Conservation (phyloP, 2,888 invertebrate species). For the Miltochrista miniata region DNA sequence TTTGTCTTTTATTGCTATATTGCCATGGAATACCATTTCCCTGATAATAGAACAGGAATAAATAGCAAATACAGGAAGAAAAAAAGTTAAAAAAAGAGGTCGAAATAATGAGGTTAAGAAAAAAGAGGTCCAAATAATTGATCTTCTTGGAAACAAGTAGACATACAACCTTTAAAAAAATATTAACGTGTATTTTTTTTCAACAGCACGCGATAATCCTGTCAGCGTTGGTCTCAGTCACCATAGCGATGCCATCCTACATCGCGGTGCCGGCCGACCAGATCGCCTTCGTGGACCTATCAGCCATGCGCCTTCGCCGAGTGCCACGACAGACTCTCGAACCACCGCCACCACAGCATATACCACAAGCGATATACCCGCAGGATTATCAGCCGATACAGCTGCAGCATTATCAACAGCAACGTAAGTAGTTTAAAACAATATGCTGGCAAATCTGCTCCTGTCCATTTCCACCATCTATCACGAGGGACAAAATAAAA, state of each 20-base stretch:
- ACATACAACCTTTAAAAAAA: neutral
- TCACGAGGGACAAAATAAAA: no score
- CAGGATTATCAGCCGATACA: constrained; percentile 62
- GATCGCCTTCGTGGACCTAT: constrained; percentile 83
- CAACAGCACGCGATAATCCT: constrained; percentile 62
- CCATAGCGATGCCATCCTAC: constrained; percentile 80
- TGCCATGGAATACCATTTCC: no score
- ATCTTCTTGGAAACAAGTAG: no score
- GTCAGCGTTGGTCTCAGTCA: constrained; percentile 51
- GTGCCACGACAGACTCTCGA: constrained; percentile 67
- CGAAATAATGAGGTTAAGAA: no score
- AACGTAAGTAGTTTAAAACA: constrained; percentile 52
- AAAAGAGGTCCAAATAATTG: no score
- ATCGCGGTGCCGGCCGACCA: constrained; percentile 85
- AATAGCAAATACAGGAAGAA: no score
- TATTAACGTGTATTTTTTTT: neutral
- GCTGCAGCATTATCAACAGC: constrained; percentile 56
- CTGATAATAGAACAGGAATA: no score
- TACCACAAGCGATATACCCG: constrained; percentile 53
- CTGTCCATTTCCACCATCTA: neutral
- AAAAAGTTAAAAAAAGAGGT: no score
- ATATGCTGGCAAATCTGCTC: neutral
- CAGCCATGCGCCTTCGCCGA: constrained; percentile 59
- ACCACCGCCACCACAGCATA: constrained; percentile 50
- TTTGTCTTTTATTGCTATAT: no score